Evolutionary conservation across 2,113 vertebrate genomes (phyloP), one percentile per base, ranked within the genome.

Genomic region (Alexandromys fortis): DNA sequence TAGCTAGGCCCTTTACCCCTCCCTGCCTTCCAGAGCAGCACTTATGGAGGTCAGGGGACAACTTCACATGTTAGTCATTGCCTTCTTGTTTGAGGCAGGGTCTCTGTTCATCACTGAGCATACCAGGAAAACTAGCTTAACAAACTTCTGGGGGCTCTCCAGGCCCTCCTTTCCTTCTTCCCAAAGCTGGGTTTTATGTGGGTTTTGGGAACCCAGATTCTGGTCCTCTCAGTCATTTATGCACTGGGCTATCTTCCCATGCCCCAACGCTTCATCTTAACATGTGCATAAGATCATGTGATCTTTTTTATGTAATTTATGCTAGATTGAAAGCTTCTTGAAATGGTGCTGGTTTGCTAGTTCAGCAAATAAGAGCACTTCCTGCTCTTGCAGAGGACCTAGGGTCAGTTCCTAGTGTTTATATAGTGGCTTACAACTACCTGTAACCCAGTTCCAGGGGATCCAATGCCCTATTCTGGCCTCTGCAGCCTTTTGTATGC

Each of bases 311-410:
- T 21, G 12, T 65, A 65, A 79, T 91, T 92, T 90, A 72, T 70
- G 52, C 35, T 79, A 68, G 22, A 45, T 90, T 83, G 78, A 77
- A 96, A 93, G 9, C 4, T 89, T 89, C 75, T 97, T 87, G 42
- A 75, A 49, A 68, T 10, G 17, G 17, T 67, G 42, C 63, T 35
- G 19, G 30, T 35, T 11, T 49, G 10, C 17, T 49, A 35, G 11
- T 7, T 35, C 26, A 49, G 13, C 42, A 86, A 65, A 24, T 49
- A 49, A 49, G 19, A 49, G 28, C 16, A 22, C 61, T 47, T 67
- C 42, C 83, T 67, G 42, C 30, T 13, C 42, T 68, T 86, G 42
- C 28, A 49, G 83, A 68, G 42, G 63, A 49, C 83, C 83, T 21
- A 21, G 63, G 42, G 22, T 86, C 42, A 68, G 63, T 49, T 24